Evolutionary conservation across 1,140 invertebrate genomes (phyloP), one percentile per base, ranked within the genome.

Genomic region (Chironomus striatipennis): DNA sequence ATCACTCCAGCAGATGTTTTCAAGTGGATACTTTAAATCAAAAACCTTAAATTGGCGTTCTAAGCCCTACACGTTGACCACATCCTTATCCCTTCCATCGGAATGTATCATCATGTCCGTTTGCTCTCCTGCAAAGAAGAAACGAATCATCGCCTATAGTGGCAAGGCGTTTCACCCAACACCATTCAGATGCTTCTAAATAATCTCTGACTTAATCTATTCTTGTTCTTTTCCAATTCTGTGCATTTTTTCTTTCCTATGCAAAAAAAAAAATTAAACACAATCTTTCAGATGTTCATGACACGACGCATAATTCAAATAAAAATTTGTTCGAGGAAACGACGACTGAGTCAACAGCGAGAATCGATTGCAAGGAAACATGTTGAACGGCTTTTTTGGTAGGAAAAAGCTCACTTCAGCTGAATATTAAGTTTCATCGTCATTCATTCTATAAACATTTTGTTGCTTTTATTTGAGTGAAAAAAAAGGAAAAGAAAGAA

Each of bases 31-130:
- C n/a, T 57, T 15, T 57, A 57, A 57, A 15, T 57, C 47, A 15
- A 57, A 57, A 57, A 57, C 47, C 5, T 57, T 57, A 57, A 70
- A 18, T 70, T 70, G 65, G 65, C 65, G 65, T 20, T 70, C 65
- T 4, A 70, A 70, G 18, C 78, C 81, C 74, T 81, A 80, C 20
- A 81, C 81, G 65, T 73, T 82, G 74, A 80, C 81, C 76, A 80
- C 81, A 74, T 81, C 80, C 74, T 81, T 82, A 79, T 82, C 81
- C 70, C 77, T 82, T 76, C 81, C 81, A 75, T 80, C 81, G 57
- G 81, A 82, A 76, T 82, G 81, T 65, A 74, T 82, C 34, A 80
- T 82, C 12, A 75, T 82, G 17, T 82, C 81, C 10, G 81, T 82
- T 6, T 82, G 81, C 43, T 47, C 74, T 67, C 12, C 43, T 10